Percentiles rank a stretch among this genome's conserved stretches.
Evolutionary conservation across 2,113 vertebrate genomes (phyloP).

Genomic region (Dipodomys merriami): DNA sequence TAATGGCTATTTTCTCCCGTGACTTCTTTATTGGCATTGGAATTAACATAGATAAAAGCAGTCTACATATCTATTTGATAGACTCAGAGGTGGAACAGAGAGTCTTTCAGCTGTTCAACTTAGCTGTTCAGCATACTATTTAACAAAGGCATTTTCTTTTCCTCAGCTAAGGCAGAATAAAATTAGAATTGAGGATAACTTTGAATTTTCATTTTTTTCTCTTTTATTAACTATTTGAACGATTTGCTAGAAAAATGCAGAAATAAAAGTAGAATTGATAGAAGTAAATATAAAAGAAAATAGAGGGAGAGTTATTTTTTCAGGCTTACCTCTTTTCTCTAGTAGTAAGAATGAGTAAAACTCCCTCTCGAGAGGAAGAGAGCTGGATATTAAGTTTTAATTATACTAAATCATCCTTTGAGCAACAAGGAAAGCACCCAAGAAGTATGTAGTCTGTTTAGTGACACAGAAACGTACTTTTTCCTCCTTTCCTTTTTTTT

Average conservation of each 20-base stretch:
- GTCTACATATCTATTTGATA: not conserved
- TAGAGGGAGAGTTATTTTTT: not conserved
- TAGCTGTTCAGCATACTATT: not conserved
- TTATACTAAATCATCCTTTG: not conserved
- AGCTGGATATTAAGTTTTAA: not conserved
- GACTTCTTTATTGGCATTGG: slow-evolving; percentile 21
- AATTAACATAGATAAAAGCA: not conserved
- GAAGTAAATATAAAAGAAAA: not conserved
- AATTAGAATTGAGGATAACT: not conserved
- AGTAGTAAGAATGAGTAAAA: not conserved
- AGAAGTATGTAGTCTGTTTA: not conserved
- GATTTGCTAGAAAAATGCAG: not conserved
- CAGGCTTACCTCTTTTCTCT: not conserved
- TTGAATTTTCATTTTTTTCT: not conserved
- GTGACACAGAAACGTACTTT: not conserved
- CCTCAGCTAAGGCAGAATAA: not conserved
- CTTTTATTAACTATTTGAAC: not conserved
- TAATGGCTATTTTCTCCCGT: not conserved
- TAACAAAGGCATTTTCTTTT: not conserved
- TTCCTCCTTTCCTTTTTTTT: not conserved
- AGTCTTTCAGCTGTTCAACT: not conserved
- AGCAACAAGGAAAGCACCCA: not conserved
- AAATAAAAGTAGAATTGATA: not conserved
- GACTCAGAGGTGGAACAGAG: not conserved
- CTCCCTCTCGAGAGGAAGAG: not conserved